Evolutionary conservation across 2,888 invertebrate genomes (phyloP), one percentile per base, ranked within the genome.

Genomic region (Caenorhabditis sp.): DNA sequence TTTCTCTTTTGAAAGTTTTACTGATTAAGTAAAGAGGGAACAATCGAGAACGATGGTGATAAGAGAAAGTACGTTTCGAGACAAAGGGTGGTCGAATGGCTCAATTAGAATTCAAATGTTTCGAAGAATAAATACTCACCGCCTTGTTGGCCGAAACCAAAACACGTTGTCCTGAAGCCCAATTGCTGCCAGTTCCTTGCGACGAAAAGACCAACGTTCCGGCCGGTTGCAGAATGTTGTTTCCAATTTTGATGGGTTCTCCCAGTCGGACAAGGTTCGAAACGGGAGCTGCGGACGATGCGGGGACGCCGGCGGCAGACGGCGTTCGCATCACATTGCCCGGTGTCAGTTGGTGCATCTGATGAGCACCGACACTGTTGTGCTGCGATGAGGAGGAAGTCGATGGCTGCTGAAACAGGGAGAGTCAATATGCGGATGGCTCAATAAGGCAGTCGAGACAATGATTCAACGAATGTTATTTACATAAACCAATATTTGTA

Each of bases 171-270:
- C 60, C 76, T 11, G n/a, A 9, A 22, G 50, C 1, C 58, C 76
- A 61, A 13, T 20, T 20, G 6, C 28, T 18, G 9, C 44, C 56
- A 1, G 67, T 51, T n/a, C 40, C 40, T 20, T 71, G 51, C 22
- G 67, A n/a, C n/a, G n/a, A 50, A 15, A 76, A 67, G 4, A 76
- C 67, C 13, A 76, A 20, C 28, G 76, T 76, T 15, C 76, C 76
- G 53, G 67, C 76, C 1, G 76, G 76, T n/a, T 76, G 67, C 44
- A 76, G 61, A n/a, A 76, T 35, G 13, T 37, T 67, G 53, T 76
- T 18, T 13, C 76, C 76, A 20, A 76, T 26, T 37, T 61, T 76
- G 28, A 76, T 76, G 0, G 76, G 44, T 4, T 61, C 20, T 2
- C 67, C 67, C 4, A 53, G 11, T n/a, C 60, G 60, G 11, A 58